These are phyloP conservation scores for Hymenopus coronatus DNA, from an alignment of 2,888 invertebrate species.

Conservation along the genomic window DNA sequence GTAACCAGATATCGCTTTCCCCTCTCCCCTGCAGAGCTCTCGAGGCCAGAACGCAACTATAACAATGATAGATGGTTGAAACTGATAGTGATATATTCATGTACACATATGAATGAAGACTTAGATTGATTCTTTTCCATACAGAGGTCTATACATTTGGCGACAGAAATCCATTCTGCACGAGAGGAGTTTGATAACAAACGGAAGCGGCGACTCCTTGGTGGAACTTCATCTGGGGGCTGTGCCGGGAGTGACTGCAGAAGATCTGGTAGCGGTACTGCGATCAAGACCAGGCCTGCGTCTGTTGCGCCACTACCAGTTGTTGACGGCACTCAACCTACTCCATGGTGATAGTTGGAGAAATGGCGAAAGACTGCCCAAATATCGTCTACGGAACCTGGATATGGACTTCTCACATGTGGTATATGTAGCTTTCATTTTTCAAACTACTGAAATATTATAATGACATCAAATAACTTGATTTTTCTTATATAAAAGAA, in stretches of 20 bases:
- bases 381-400: constrained; percentile 39
- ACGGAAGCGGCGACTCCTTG: not conserved
- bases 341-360: constrained; percentile 38
- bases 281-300: constrained; percentile 34
- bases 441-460: not conserved
- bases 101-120: no score
- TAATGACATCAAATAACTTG: not conserved
- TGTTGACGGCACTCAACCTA: constrained; percentile 38
- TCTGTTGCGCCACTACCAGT: constrained; percentile 40
- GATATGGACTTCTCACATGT: constrained; percentile 43
- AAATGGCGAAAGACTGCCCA: constrained; percentile 33
- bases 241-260: constrained; percentile 33
- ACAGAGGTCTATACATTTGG: constrained; percentile 23
- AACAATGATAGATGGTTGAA: no score
- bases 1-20: no score
- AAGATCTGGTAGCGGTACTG: constrained; percentile 36
- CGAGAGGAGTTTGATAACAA: not conserved
- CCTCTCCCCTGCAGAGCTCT: no score
- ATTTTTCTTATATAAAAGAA: not conserved
- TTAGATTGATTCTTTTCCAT: not conserved
- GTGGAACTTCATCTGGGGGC: constrained; percentile 39
- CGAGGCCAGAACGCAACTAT: no score
- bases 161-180: constrained; percentile 13
- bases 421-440: constrained; percentile 31
- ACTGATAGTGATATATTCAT: no score